These are phyloP conservation scores for Drosophila helvetica DNA, from an alignment of 2,888 invertebrate species.

Conservation along the genomic window DNA sequence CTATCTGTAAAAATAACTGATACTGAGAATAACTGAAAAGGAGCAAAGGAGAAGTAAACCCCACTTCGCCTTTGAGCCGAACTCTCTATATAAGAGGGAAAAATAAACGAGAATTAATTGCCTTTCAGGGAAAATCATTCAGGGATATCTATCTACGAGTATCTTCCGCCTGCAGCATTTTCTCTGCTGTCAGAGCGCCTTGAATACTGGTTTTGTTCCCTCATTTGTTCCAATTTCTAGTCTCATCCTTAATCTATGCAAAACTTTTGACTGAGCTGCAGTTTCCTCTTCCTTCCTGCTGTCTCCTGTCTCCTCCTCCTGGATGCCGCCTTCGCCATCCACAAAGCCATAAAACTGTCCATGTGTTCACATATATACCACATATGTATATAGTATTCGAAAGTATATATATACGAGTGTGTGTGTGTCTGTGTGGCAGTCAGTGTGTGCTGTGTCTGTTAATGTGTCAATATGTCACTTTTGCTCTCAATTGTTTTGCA, in stretches of 20 bases:
- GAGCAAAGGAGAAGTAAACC: too few relatives aligned
- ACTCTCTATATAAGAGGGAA: too few relatives aligned
- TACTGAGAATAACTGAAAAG: too few relatives aligned
- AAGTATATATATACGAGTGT: slow-evolving; percentile 4
- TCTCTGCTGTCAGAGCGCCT: not conserved
- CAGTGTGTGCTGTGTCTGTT: slow-evolving; percentile 35
- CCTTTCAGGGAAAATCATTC: not conserved
- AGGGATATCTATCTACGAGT: not conserved
- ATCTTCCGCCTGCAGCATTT: not conserved
- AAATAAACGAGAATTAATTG: not conserved
- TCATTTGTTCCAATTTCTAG: not conserved
- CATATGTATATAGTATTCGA: too few relatives aligned
- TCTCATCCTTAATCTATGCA: slow-evolving; percentile 7
- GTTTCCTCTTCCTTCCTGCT: slow-evolving; percentile 4
- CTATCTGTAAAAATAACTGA: too few relatives aligned
- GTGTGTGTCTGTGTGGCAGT: slow-evolving; percentile 15
- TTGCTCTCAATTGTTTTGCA: slow-evolving; percentile 72
- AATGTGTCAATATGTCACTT: slow-evolving; percentile 74
- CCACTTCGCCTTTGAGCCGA: not conserved
- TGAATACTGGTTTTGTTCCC: not conserved
- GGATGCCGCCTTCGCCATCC: not conserved
- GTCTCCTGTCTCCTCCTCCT: slow-evolving; percentile 16
- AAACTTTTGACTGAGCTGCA: slow-evolving; percentile 38
- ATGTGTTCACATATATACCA: not conserved
- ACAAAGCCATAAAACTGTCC: slow-evolving; percentile 43